Conservation (phyloP, 2,113 vertebrate species). For the Nettapus auritus region DNA sequence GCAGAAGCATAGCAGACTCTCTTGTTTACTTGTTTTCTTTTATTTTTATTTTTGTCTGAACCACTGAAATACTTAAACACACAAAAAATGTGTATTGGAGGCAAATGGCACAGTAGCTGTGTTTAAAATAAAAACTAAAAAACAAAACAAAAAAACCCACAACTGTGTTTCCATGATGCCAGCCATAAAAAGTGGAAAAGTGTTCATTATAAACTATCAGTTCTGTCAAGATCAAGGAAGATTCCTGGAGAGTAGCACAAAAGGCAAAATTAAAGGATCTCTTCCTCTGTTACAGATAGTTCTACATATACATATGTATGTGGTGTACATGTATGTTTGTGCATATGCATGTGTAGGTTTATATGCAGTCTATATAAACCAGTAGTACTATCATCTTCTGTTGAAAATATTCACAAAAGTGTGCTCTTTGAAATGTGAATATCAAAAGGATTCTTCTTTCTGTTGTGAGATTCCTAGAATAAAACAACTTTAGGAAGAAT, state of each 20-base stretch:
- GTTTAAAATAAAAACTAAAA: slow-evolving; percentile 2
- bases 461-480: background rate
- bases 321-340: slow-evolving; percentile 37
- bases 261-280: slow-evolving; percentile 61
- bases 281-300: slow-evolving; percentile 23
- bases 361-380: slow-evolving; percentile 25
- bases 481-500: slow-evolving; percentile 26
- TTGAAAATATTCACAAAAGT: slow-evolving; percentile 49
- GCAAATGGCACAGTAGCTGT: slow-evolving; percentile 6
- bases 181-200: slow-evolving; percentile 46
- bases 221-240: slow-evolving; percentile 68
- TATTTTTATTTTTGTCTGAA: slow-evolving; percentile 19
- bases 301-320: slow-evolving; percentile 58
- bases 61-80: slow-evolving; percentile 52
- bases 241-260: slow-evolving; percentile 60
- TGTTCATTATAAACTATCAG: slow-evolving; percentile 67
- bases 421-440: slow-evolving; percentile 49
- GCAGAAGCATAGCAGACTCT: background rate
- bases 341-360: slow-evolving; percentile 42
- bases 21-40: slow-evolving; percentile 34
- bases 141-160: no score
- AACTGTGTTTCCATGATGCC: slow-evolving; percentile 62
- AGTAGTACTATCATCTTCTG: slow-evolving; percentile 13
- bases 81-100: slow-evolving; percentile 54
- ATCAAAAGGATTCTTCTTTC: slow-evolving; percentile 45